Evolutionary conservation across 2,113 vertebrate genomes (phyloP), one percentile per base, ranked within the genome.

Genomic region (Empidonax alnorum): DNA sequence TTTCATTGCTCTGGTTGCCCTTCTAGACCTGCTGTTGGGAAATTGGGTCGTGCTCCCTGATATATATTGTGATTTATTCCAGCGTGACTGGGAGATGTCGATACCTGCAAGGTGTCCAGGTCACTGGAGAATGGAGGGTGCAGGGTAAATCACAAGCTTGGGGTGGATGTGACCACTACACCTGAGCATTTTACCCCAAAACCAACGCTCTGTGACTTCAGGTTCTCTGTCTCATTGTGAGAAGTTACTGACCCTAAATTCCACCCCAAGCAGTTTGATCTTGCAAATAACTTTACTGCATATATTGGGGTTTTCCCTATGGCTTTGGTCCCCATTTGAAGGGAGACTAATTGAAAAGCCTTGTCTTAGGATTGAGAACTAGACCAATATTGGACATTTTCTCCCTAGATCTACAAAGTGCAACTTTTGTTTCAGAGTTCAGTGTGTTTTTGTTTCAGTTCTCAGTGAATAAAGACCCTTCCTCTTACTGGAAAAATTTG

Each of bases 231-330:
- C 30, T 71, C 44, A 24, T 10, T 68, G 71, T 71, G 68, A 72
- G 84, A 84, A 77, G 37, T 49, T 58, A 31, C 30, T 78, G 49
- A 16, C 42, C 3, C 2, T 30, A 20, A 78, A 58, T 46, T 52
- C 42, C 30, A 76, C 12, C 23, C 39, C 55, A 47, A 82, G 56
- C 6, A 55, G 18, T 52, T n/a, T 61, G 17, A 15, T 31, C 82
- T 31, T 47, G 18, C 27, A 87, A 37, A 39, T 66, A 50, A 24
- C 33, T 83, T 73, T 56, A 28, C 31, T 44, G 1, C 31, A 8
- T 46, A 41, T 41, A 30, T 14, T 46, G 20, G 9, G 0, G 0
- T 2, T 61, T 59, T 22, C 18, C 8, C 44, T n/a, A 4, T 22
- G 21, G 31, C 24, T 83, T 79, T 47, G 6, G 12, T 27, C 27